Conservation (phyloP, 2,113 vertebrate genomes). For the Terrapene triunguis region DNA sequence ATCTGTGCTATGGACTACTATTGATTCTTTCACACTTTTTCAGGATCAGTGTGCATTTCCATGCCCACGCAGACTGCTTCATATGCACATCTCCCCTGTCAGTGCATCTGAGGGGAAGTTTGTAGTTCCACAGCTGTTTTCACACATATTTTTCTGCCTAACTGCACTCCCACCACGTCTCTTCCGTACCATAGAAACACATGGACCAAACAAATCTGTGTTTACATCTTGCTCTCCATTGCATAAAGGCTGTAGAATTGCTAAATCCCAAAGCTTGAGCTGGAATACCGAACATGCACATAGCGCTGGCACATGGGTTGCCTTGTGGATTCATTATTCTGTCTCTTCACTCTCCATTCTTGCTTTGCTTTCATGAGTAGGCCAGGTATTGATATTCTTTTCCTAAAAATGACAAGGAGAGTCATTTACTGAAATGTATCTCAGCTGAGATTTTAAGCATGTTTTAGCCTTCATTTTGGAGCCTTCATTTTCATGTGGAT, state of each 20-base stretch:
- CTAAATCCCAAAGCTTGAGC: background rate
- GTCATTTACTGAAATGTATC: background rate
- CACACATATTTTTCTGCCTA: background rate
- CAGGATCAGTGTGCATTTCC: background rate
- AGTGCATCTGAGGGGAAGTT: conserved; percentile 41
- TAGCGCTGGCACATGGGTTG: background rate
- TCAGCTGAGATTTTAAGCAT: background rate
- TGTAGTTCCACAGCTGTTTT: conserved; percentile 66
- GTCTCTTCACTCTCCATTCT: background rate
- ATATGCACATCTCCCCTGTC: conserved; percentile 32
- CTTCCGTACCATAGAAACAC: background rate
- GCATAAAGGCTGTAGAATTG: background rate
- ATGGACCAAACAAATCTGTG: background rate
- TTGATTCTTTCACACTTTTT: conserved; percentile 11
- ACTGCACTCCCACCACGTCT: conserved; percentile 11
- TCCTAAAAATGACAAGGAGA: accelerated
- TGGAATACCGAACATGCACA: background rate
- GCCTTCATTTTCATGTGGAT: background rate
- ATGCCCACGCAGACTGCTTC: conserved; percentile 55
- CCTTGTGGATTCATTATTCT: accelerated
- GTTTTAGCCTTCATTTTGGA: background rate
- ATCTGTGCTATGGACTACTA: conserved; percentile 10
- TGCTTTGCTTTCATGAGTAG: background rate
- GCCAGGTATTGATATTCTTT: background rate
- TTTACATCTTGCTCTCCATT: background rate